phyloP scores from a whole-genome alignment of 2,888 invertebrate genomes.

The Himalopsyche japonica region DNA sequence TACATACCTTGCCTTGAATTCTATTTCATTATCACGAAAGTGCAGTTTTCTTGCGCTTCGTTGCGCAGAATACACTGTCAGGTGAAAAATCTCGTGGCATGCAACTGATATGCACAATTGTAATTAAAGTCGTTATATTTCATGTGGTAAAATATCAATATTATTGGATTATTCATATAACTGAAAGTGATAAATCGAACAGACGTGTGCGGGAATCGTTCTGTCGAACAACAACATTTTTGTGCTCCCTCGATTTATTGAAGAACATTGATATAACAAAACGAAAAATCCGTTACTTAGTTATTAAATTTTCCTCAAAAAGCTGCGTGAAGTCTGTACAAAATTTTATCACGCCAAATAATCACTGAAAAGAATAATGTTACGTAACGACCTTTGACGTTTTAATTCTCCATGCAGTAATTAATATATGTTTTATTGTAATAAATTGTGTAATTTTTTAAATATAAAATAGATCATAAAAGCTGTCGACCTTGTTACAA shows the following conservation, averaged over 20 bases:
- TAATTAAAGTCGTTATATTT: background rate
- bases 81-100: conserved; percentile 1
- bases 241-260: background rate
- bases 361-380: too few species aligned
- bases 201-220: conserved; percentile 12
- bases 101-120: conserved; percentile 1
- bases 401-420: too few species aligned
- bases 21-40: conserved; percentile 20
- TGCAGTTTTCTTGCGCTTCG: background rate
- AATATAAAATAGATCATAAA: too few species aligned
- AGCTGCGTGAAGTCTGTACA: too few species aligned
- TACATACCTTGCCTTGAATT: conserved; percentile 10
- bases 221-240: background rate
- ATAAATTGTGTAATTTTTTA: too few species aligned
- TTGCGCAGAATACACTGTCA: background rate
- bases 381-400: too few species aligned
- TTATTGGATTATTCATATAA: conserved; percentile 6
- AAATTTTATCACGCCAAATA: too few species aligned
- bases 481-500: too few species aligned
- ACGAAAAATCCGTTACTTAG: too few species aligned
- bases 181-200: conserved; percentile 15
- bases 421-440: too few species aligned
- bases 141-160: background rate
- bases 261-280: background rate
- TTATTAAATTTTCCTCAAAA: too few species aligned